Percentiles rank a stretch among this genome's conserved stretches.
These are phyloP conservation scores for Pelecanus crispus DNA, from an alignment of 2,113 vertebrate species.

Conservation along the genomic window DNA sequence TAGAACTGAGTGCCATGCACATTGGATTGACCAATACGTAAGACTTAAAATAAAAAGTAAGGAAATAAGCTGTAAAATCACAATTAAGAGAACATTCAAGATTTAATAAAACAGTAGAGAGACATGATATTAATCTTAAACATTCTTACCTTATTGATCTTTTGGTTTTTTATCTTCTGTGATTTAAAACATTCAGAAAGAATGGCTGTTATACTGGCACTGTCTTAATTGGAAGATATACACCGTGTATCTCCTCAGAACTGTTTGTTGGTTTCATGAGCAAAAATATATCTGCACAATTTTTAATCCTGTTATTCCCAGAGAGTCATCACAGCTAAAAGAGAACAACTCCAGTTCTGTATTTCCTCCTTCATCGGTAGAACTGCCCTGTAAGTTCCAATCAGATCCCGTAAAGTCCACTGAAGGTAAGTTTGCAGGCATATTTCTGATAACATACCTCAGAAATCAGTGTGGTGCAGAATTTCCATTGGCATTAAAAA, in stretches of 20 bases:
- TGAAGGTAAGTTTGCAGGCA: neutral
- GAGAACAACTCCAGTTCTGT: neutral
- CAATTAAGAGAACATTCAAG: neutral
- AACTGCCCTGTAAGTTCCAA: neutral
- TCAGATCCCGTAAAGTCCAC: neutral
- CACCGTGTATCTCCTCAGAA: neutral
- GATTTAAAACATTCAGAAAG: neutral
- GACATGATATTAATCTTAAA: neutral
- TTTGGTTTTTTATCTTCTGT: neutral
- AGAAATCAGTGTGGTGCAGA: neutral
- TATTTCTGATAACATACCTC: neutral
- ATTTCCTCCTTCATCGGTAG: neutral
- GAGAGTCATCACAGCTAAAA: neutral
- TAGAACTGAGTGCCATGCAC: neutral
- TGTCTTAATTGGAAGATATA: neutral
- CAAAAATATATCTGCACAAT: neutral
- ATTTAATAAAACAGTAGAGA: neutral
- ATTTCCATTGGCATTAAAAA: neutral
- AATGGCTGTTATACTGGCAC: neutral
- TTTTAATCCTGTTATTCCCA: neutral
- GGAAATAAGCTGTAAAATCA: neutral
- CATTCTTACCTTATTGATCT: neutral
- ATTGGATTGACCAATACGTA: neutral
- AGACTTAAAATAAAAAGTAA: neutral
- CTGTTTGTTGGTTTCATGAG: neutral